Percentiles rank a stretch among this genome's conserved stretches.
These are phyloP conservation scores for Prorops nasuta DNA, from an alignment of 1,140 invertebrate species.

Conservation along the genomic window DNA sequence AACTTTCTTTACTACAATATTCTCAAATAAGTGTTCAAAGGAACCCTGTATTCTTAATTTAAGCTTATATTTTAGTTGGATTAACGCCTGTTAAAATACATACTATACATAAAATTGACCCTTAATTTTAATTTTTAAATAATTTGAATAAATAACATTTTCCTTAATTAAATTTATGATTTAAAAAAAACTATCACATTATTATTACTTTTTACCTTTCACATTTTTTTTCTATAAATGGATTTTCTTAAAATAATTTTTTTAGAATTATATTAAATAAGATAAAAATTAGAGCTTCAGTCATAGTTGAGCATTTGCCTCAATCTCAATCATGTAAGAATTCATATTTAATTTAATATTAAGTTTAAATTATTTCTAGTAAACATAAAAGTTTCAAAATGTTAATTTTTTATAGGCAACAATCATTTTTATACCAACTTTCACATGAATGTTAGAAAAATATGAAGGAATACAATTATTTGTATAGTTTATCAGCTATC, in stretches of 20 bases:
- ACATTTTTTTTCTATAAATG: slow-evolving; percentile 14
- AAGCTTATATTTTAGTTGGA: too few relatives aligned
- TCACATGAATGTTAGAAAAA: slow-evolving; percentile 45
- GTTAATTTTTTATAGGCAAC: background rate
- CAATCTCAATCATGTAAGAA: too few relatives aligned
- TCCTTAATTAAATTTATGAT: slow-evolving; percentile 14
- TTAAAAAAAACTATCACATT: slow-evolving; percentile 14
- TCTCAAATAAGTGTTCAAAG: too few relatives aligned
- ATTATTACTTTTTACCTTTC: slow-evolving; percentile 14
- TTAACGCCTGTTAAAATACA: too few relatives aligned
- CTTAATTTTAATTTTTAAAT: background rate
- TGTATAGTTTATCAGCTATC: slow-evolving; percentile 38
- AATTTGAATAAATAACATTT: slow-evolving; percentile 12
- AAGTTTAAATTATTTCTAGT: background rate
- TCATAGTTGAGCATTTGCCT: too few relatives aligned
- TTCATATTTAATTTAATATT: too few relatives aligned
- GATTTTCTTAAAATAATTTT: too few relatives aligned
- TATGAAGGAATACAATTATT: slow-evolving; percentile 33
- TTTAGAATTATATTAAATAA: too few relatives aligned
- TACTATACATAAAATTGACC: too few relatives aligned
- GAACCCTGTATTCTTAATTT: too few relatives aligned
- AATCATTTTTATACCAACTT: background rate
- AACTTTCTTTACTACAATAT: too few relatives aligned
- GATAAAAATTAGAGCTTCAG: too few relatives aligned
- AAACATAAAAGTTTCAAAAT: background rate